Evolutionary conservation across 2,888 invertebrate species (phyloP), one percentile per base, ranked within the genome.

Genomic region (Brachyopa scutellaris): DNA sequence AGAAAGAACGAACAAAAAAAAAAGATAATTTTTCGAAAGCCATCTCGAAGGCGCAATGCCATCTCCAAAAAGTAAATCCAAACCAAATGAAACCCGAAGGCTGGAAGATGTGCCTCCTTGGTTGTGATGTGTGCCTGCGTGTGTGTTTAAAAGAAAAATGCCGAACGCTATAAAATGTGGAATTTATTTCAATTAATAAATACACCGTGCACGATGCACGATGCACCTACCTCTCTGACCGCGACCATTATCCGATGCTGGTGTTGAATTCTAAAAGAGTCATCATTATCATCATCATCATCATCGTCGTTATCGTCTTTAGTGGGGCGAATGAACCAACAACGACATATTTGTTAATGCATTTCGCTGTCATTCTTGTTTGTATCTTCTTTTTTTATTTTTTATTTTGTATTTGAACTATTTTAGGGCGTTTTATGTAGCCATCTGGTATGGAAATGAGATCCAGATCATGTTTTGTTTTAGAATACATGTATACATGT

Each of bases 161-260:
- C 82, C 82, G 82, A 82, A 47, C 21, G 66, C 61, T 42, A 82
- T 82, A 82, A 82, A 82, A 82, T 72, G 70, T 77, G 82, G 82
- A 82, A 82, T 82, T 82, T 82, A 82, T 82, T 82, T 82, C 82
- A 82, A 82, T 82, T 82, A 82, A 82, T 82, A 82, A 82, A 82
- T 77, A 61, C 82, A 82, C 77, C 82, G 55, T 82, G 82, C 77
- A 82, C 72, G 82, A 77, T 76, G 70, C 66, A 59, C 26, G n/a
- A 55, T 36, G 59, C 73, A 73, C 61, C 67, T 59, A 42, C 62
- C 31, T 78, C 47, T 64, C 29, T 62, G 47, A 11, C 26, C 31
- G 59, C 11, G 61, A 42, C 53, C 72, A 42, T 45, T 67, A 42
- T 38, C 57, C 42, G 51, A 70, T 76, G 76, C 45, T 70, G 70